Base-by-base conservation (phyloP, 2,113 vertebrate genomes). In the Macaca nemestrina region DNA sequence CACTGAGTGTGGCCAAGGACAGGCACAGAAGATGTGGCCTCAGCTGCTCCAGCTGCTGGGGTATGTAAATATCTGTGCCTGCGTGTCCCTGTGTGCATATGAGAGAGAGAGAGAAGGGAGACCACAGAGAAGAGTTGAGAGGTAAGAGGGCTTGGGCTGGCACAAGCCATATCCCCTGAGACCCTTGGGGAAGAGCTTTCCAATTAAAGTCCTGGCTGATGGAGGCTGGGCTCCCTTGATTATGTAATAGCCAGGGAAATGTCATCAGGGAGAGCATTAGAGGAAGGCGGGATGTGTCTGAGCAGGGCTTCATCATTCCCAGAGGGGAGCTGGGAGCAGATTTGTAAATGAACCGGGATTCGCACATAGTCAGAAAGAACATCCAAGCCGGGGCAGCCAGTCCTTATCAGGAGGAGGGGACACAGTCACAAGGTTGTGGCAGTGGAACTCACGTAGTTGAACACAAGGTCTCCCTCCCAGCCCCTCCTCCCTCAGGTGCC, bases 121-220 rank as follows among this genome's bases (percentile, higher is more conserved):
- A n/a, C 16, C 43, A 48, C 80, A n/a, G 52, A 14, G 11, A 4
- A 1, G 17, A 8, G 50, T 3, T 30, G 73, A 25, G 59, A 61
- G 76, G 67, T 6, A 52, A 43, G 68, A 78, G 38, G 23, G 38
- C 76, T 23, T 27, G 5, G 40, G 13, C 8, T 81, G 88, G 76
- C 64, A 79, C 38, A 38, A 38, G 22, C 12, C 75, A 10, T 7
- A 55, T 52, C 59, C 86, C 38, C 35, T 38, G 48, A 13, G 16
- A 5, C 35, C 79, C 87, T 89, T 67, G 52, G 76, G 72, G 84
- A 95, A 95, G 76, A 84, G 45, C 64, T 85, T 72, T 93, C 61
- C 38, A 80, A 91, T 88, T 78, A 89, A 93, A 97, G 84, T 25
- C 48, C 67, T 67, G 87, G 16, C 75, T 32, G 10, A 32, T 82